Base-by-base conservation (phyloP, 2,113 vertebrate species). In the Noturus placidus region DNA sequence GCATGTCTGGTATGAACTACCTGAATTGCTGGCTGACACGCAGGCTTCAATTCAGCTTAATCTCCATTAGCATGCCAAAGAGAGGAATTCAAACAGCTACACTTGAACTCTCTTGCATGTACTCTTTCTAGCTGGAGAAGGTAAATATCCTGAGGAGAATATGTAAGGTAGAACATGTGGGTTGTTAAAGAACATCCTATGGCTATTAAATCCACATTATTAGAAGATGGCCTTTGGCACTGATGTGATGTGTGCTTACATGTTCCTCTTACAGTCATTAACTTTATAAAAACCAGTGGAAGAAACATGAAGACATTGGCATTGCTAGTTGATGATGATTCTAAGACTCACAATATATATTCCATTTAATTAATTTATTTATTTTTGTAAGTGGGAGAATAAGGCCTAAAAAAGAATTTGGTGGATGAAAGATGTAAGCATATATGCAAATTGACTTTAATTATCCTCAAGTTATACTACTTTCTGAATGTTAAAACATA, bases 1-100 rank as follows among this genome's bases (percentile, higher is more conserved):
- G 94, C 93, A 95, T 95, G 93, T 87, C n/a, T 85, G 94, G 94
- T 91, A 95, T 95, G 94, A 94, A 90, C 89, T 88, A 94, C 93
- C 92, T 95, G 94, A 94, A 93, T 92, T 92, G 89, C 91, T 91
- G 89, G 61, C 93, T 93, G 92, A 93, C 94, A 94, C 89, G 91
- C 88, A 92, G 88, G 69, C 89, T 91, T 91, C 83, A 90, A 92
- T 94, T 91, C 90, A 91, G 86, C 92, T 91, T 93, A 92, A 94
- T 94, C 92, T 94, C 89, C 86, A 92, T 93, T 93, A 94, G 89
- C 91, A 90, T 87, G 83, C 84, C 1, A 38, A 90, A 56, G 87
- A 76, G 82, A 92, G 91, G 93, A 94, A 95, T 94, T 94, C 87
- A 92, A 93, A 93, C 86, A 74, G 76, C 57, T 61, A 92, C 90